Conservation (phyloP, 2,797 vertebrate species). For the Bufotes viridis region DNA sequence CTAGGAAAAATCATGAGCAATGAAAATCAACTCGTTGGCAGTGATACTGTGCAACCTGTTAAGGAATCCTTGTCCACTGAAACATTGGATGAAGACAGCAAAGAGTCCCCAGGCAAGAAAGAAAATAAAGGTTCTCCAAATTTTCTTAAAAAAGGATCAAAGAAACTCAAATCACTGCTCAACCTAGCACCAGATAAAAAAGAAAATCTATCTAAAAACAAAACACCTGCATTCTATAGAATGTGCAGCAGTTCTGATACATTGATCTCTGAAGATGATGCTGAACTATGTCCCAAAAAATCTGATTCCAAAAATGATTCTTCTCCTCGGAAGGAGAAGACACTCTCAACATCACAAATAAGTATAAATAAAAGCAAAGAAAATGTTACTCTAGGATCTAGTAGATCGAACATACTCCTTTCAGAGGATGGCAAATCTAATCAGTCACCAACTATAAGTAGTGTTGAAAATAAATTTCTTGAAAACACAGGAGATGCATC, state of each 20-base stretch:
- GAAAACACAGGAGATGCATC: slow-evolving; percentile 77
- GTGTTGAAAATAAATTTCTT: slow-evolving; percentile 69
- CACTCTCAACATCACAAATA: slow-evolving; percentile 74
- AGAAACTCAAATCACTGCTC: slow-evolving; percentile 86
- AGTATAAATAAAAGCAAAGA: slow-evolving; percentile 76
- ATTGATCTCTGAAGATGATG: slow-evolving; percentile 79
- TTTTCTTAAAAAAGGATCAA: slow-evolving; percentile 85
- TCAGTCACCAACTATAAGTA: slow-evolving; percentile 63
- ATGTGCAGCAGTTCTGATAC: slow-evolving; percentile 86
- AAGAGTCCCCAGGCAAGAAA: slow-evolving; percentile 70
- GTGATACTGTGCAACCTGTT: slow-evolving; percentile 70
- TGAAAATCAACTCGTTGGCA: slow-evolving; percentile 76
- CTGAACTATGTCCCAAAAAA: slow-evolving; percentile 71
- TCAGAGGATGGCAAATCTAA: slow-evolving; percentile 67
- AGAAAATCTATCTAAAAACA: slow-evolving; percentile 75
- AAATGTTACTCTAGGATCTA: slow-evolving; percentile 67
- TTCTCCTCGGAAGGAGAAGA: slow-evolving; percentile 72
- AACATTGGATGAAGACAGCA: slow-evolving; percentile 75
- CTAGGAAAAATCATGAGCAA: slow-evolving; percentile 67
- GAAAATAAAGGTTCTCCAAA: slow-evolving; percentile 76
- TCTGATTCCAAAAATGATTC: slow-evolving; percentile 67
- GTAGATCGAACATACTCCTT: slow-evolving; percentile 66
- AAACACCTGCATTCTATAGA: slow-evolving; percentile 76
- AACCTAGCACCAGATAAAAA: slow-evolving; percentile 87
- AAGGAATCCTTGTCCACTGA: slow-evolving; percentile 81